Evolutionary conservation across 2,888 invertebrate species (phyloP).

Genomic region (Mellilla xanthometata): DNA sequence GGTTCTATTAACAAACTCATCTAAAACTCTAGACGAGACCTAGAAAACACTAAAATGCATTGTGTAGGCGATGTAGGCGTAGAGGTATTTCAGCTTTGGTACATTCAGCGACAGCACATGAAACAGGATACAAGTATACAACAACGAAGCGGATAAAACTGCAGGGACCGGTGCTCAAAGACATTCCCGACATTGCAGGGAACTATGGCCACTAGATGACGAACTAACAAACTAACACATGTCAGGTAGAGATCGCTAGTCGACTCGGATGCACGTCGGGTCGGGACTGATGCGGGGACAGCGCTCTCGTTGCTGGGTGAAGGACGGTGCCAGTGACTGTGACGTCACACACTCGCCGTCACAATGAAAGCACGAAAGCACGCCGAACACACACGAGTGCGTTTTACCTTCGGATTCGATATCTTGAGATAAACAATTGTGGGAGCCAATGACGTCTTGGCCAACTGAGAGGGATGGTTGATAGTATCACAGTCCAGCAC

Average conservation of each 20-base stretch:
- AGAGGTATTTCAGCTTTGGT: too few species aligned
- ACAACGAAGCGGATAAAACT: not conserved
- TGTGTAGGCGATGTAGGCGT: too few species aligned
- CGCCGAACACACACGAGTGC: not conserved
- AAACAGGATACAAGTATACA: not conserved
- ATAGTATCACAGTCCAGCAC: constrained; percentile 99
- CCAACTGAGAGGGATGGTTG: constrained; percentile 98
- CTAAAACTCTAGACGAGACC: too few species aligned
- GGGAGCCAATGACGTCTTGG: constrained; percentile 98
- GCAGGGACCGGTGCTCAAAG: not conserved
- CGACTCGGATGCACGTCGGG: not conserved
- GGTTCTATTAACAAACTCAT: too few species aligned
- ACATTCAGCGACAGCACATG: not conserved
- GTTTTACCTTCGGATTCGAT: constrained; percentile 94
- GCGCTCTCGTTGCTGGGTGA: not conserved
- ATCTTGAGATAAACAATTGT: constrained; percentile 99
- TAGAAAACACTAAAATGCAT: too few species aligned
- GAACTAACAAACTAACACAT: not conserved
- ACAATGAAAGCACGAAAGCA: constrained; percentile 3
- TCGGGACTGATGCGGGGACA: not conserved
- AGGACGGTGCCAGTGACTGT: not conserved
- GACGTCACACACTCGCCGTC: not conserved
- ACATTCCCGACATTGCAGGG: not conserved
- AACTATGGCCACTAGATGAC: not conserved
- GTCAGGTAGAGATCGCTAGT: too few species aligned